These are phyloP conservation scores for Halcyon chelicuti DNA, from an alignment of 2,797 vertebrate genomes.

Conservation along the genomic window DNA sequence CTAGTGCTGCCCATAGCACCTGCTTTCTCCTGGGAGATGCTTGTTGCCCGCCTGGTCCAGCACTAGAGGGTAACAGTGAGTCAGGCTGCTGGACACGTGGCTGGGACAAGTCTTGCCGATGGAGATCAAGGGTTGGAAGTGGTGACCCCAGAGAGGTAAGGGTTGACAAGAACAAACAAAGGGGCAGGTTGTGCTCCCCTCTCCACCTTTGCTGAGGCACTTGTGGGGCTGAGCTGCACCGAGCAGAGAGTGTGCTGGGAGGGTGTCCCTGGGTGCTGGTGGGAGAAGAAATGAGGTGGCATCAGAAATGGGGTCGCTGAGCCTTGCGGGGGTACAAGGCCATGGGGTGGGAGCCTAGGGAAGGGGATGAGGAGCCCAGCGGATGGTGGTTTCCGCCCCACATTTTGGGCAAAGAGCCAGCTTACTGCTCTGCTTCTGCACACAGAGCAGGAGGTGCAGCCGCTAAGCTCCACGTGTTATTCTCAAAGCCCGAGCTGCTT, in stretches of 20 bases:
- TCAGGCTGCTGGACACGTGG: background rate
- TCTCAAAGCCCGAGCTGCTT: background rate
- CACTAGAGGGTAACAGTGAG: conserved; percentile 66
- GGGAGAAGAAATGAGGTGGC: background rate
- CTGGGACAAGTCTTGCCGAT: background rate
- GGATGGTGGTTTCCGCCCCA: background rate
- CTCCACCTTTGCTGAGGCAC: fast-evolving
- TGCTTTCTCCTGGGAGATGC: background rate
- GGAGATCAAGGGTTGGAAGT: background rate
- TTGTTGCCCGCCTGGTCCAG: background rate
- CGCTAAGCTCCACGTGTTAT: fast-evolving
- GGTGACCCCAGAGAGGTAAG: background rate
- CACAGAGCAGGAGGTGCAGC: background rate
- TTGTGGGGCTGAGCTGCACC: background rate
- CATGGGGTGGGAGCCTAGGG: fast-evolving
- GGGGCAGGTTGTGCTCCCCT: background rate
- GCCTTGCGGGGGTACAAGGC: fast-evolving
- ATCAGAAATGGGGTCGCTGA: fast-evolving
- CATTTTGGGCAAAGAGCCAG: background rate
- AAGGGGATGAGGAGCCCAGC: background rate
- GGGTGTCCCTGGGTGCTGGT: background rate
- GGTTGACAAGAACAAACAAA: background rate
- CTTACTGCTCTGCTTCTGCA: background rate
- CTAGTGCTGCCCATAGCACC: background rate
- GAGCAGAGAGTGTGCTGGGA: background rate